Conservation (phyloP, 2,797 vertebrate species). For the Prunella strophiata region DNA sequence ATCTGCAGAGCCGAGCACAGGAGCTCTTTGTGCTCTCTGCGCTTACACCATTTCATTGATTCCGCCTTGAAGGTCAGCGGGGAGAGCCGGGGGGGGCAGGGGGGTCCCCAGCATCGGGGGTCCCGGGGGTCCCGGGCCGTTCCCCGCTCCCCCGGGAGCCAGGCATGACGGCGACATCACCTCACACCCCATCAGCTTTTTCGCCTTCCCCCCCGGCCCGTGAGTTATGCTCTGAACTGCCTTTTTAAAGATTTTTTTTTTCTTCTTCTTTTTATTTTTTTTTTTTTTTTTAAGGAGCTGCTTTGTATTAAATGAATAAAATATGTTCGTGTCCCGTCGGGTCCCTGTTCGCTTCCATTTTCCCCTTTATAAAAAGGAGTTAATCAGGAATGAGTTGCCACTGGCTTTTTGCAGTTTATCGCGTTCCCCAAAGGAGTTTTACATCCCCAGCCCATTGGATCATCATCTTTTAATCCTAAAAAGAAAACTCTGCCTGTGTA, state of each 20-base stretch:
- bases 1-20: neutral
- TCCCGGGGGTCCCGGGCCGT: neutral
- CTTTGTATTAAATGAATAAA: slow-evolving; percentile 72
- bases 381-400: slow-evolving; percentile 1
- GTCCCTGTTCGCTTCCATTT: slow-evolving; percentile 43
- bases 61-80: neutral
- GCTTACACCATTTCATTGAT: neutral
- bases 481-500: neutral
- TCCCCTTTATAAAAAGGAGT: slow-evolving; percentile 28
- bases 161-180: slow-evolving; percentile 52
- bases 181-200: slow-evolving; percentile 62
- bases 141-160: neutral
- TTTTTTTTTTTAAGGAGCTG: neutral
- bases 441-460: neutral
- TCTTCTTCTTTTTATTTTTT: neutral
- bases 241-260: neutral
- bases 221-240: slow-evolving; percentile 8
- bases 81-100: neutral
- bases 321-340: slow-evolving; percentile 42
- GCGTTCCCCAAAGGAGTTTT: neutral
- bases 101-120: neutral
- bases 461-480: slow-evolving; percentile 9
- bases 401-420: slow-evolving; percentile 9
- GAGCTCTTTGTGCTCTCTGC: slow-evolving; percentile 5
- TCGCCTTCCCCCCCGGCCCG: neutral